These are phyloP conservation scores for Thermophis baileyi DNA, from an alignment of 2,113 vertebrate species.

Conservation along the genomic window DNA sequence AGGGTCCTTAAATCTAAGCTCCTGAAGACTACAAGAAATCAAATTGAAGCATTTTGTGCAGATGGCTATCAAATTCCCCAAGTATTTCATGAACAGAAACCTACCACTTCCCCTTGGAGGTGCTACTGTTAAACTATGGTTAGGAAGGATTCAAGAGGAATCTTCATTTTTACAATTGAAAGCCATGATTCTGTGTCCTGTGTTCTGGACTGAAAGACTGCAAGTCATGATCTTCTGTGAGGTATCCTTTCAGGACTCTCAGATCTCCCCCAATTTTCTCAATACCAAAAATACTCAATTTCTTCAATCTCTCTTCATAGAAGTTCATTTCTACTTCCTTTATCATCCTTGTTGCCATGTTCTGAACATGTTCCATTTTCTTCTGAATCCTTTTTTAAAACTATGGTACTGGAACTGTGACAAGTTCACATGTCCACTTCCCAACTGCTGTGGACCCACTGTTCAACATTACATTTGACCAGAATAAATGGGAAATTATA, in stretches of 20 bases:
- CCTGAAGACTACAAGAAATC: not conserved
- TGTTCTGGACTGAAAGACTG: not conserved
- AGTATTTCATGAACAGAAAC: not conserved
- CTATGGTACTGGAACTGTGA: not conserved
- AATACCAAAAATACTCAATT: not conserved
- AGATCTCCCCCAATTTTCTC: not conserved
- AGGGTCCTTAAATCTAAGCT: not conserved
- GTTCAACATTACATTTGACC: not conserved
- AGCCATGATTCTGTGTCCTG: not conserved
- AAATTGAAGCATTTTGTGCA: not conserved
- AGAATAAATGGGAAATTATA: not conserved
- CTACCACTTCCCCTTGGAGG: not conserved
- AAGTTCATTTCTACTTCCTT: not conserved
- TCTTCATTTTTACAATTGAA: not conserved
- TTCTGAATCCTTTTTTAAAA: not conserved
- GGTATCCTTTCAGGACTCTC: not conserved
- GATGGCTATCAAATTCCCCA: not conserved
- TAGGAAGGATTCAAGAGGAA: not conserved
- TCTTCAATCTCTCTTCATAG: not conserved
- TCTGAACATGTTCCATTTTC: not conserved
- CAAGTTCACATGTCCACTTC: not conserved
- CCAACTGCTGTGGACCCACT: not conserved
- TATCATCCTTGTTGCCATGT: not conserved
- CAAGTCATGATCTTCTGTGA: not conserved
- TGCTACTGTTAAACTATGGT: not conserved